Conservation (phyloP, 2,797 vertebrate species). For the Thaleichthys pacificus region DNA sequence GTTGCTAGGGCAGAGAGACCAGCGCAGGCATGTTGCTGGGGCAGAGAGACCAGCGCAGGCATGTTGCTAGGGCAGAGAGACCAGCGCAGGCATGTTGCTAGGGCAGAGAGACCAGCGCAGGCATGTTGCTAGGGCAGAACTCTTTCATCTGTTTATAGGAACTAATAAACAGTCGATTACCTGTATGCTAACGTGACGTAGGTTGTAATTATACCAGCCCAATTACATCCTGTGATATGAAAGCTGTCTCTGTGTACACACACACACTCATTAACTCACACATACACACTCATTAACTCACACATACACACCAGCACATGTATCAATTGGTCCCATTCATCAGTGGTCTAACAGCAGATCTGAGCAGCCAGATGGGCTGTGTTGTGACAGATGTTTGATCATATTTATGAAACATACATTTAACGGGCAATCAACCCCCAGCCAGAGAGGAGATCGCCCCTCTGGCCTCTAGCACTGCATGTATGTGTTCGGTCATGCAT, state of each 20-base stretch:
- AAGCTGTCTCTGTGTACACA: slow-evolving; percentile 2
- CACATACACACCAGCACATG: slow-evolving; percentile 9
- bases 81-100: no score
- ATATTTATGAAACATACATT: slow-evolving; percentile 69
- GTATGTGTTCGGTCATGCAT: slow-evolving; percentile 60
- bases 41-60: no score
- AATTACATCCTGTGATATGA: slow-evolving; percentile 4
- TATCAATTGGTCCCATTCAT: slow-evolving; percentile 9
- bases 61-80: no score
- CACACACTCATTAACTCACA: no score
- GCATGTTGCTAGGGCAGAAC: no score
- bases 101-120: no score
- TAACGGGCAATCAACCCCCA: slow-evolving; percentile 54
- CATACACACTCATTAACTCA: no score
- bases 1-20: no score
- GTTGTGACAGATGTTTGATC: slow-evolving; percentile 55
- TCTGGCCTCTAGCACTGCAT: slow-evolving; percentile 51
- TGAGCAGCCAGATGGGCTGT: slow-evolving; percentile 24
- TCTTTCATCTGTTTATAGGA: no score
- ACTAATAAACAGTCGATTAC: neutral
- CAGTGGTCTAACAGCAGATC: slow-evolving; percentile 15
- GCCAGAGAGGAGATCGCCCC: slow-evolving; percentile 43
- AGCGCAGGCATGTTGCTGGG: no score
- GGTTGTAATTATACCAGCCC: slow-evolving; percentile 22
- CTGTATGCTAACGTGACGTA: neutral